These are phyloP conservation scores for Himalopsyche tibetana DNA, from an alignment of 2,888 invertebrate species.

Conservation along the genomic window DNA sequence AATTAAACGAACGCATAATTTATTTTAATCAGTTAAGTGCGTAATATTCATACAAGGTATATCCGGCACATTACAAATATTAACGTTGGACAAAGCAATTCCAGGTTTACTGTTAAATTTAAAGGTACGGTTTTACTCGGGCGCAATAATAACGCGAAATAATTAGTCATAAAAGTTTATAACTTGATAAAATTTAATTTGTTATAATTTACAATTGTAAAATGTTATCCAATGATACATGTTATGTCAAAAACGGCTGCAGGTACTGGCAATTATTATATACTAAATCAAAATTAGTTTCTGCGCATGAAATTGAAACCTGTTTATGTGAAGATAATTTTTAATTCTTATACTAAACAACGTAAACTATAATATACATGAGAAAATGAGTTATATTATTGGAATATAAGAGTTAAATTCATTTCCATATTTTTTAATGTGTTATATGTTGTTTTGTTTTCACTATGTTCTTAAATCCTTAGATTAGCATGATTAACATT, in stretches of 20 bases:
- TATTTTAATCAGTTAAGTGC: constrained; percentile 21
- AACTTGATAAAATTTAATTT: constrained; percentile 34
- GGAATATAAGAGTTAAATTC: too few species aligned
- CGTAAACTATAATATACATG: too few species aligned
- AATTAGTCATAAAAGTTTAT: constrained; percentile 30
- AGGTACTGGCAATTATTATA: too few species aligned
- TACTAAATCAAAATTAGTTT: too few species aligned
- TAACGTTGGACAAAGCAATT: constrained; percentile 21
- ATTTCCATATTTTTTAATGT: too few species aligned
- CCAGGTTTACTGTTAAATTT: constrained; percentile 9
- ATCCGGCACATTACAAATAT: constrained; percentile 20
- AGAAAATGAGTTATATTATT: too few species aligned
- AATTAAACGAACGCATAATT: constrained; percentile 18
- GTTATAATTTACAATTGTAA: constrained; percentile 15
- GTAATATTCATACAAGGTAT: constrained; percentile 5
- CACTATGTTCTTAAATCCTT: too few species aligned
- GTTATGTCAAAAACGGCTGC: background rate
- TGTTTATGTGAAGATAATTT: too few species aligned
- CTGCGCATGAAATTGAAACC: too few species aligned
- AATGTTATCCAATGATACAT: constrained; percentile 2
- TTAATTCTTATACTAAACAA: too few species aligned
- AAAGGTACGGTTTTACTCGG: background rate
- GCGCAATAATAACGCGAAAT: constrained; percentile 9
- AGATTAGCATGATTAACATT: too few species aligned
- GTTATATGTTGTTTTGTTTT: too few species aligned